A percentile compares a stretch with the other conserved stretches of the same genome.
These are phyloP conservation scores for Tachina fera DNA, from an alignment of 2,888 invertebrate genomes.

Conservation along the genomic window DNA sequence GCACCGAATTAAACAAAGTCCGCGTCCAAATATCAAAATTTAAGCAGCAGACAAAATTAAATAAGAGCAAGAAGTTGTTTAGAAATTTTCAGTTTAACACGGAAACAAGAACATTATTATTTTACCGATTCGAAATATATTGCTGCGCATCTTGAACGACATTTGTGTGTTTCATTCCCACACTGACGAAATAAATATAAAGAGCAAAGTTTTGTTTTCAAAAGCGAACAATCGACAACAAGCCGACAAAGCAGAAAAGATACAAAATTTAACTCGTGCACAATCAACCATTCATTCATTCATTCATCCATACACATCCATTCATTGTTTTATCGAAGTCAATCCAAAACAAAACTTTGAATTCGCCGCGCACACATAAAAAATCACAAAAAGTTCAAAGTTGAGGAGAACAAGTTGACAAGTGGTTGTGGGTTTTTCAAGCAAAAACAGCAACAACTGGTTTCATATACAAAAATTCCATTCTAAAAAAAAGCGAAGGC, in stretches of 20 bases:
- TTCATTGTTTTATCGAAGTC: neutral
- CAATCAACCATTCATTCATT: neutral
- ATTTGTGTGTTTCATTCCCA: conserved; percentile 18
- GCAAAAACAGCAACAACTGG: conserved; percentile 28
- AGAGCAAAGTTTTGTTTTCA: conserved; percentile 5
- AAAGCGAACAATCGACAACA: conserved; percentile 24
- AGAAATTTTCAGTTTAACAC: neutral
- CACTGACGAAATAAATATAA: conserved; percentile 5
- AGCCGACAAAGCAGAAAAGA: neutral
- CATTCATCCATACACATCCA: neutral
- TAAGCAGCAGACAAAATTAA: conserved; percentile 1
- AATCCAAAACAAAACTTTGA: conserved; percentile 21
- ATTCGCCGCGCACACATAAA: conserved; percentile 34
- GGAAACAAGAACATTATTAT: conserved; percentile 4
- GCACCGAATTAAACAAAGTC: conserved; percentile 5
- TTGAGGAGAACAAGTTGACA: neutral
- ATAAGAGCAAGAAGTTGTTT: conserved; percentile 5
- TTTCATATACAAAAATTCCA: conserved; percentile 18
- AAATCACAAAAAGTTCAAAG: conserved; percentile 42
- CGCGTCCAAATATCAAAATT: conserved; percentile 9
- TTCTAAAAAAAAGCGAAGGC: neutral
- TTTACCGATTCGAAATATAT: conserved; percentile 18
- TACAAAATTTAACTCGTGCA: neutral
- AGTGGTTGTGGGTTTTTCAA: neutral
- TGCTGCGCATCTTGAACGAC: conserved; percentile 42